Base-by-base conservation (phyloP, 2,888 invertebrate genomes). In the Macrosoma leucophasiata region DNA sequence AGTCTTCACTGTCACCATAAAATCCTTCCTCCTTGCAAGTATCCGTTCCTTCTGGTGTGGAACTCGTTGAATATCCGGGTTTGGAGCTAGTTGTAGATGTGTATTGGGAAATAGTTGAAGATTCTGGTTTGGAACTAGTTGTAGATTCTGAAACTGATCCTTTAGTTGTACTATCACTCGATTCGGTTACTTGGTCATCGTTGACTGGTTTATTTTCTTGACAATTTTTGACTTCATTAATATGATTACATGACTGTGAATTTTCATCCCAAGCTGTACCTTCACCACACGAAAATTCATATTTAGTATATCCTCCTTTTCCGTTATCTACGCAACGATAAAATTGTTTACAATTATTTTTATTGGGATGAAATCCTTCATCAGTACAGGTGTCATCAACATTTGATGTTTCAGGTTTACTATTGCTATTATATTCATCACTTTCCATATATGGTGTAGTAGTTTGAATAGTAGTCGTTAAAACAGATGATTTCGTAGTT, bases 331-430 rank as follows among this genome's bases (percentile, higher is more conserved):
- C 88, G 58, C 93, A 93, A 37, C 93, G 85, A 59, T 91, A 90
- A 73, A 93, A 93, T 57, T 90, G 90, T 30, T 81, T 88, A 52
- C 93, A 93, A 58, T 92, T 86, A 32, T 79, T 73, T 11, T 87
- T 77, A 68, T 93, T 87, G 13, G 88, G 86, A 61, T 89, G 87
- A 64, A 91, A 93, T 37, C 92, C 93, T 62, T 91, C 91, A 44
- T 73, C 67, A 12, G 63, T 69, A 59, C 91, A 91, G 14, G 6
- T 17, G 12, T 4, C 25, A 2, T 24, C n/a, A n/a, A n/a, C 21
- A 4, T 8, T 27, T 12, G 8, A 6, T 11, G 27, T 12, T 2
- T 4, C 17, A 10, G 24, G 23, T 8, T 18, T 18, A 13, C 3
- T 10, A 13, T 22, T 23, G 24, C 17, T 24, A n/a, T n/a, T n/a